phyloP scores from a whole-genome alignment of 1,140 invertebrate species.

The Paramacrobiotus metropolitanus region DNA sequence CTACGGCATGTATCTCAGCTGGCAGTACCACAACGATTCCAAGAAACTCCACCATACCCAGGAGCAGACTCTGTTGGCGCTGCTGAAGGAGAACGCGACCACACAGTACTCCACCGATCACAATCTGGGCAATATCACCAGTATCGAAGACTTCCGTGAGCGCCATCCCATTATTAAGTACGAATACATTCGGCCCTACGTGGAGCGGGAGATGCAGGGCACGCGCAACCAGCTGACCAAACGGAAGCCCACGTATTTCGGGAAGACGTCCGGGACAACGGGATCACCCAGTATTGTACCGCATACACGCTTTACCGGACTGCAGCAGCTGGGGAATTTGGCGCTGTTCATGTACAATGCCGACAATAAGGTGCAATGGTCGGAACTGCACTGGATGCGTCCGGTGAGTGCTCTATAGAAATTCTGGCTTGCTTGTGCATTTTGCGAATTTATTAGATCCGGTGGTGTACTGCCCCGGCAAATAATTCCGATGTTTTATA shows the following conservation, averaged over 20 bases:
- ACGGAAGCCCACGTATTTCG: constrained; percentile 17
- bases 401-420: background rate
- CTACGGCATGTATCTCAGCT: background rate
- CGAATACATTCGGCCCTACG: constrained; percentile 17
- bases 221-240: constrained; percentile 17
- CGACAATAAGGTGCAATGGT: background rate
- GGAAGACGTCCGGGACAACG: constrained; percentile 22
- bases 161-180: constrained; percentile 19
- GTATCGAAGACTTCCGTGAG: constrained; percentile 15
- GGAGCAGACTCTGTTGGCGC: background rate
- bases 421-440: background rate
- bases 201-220: constrained; percentile 18
- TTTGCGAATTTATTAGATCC: background rate
- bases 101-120: constrained; percentile 19
- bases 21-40: background rate
- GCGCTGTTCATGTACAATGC: background rate
- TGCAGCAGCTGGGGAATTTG: background rate
- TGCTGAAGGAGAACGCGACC: background rate
- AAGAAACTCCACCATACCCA: background rate
- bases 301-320: background rate
- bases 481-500: background rate
- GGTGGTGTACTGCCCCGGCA: background rate
- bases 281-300: constrained; percentile 19
- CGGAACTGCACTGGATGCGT: background rate
- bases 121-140: constrained; percentile 17